phyloP scores from a whole-genome alignment of 1,140 invertebrate genomes.

The Leptonema lineaticorne region DNA sequence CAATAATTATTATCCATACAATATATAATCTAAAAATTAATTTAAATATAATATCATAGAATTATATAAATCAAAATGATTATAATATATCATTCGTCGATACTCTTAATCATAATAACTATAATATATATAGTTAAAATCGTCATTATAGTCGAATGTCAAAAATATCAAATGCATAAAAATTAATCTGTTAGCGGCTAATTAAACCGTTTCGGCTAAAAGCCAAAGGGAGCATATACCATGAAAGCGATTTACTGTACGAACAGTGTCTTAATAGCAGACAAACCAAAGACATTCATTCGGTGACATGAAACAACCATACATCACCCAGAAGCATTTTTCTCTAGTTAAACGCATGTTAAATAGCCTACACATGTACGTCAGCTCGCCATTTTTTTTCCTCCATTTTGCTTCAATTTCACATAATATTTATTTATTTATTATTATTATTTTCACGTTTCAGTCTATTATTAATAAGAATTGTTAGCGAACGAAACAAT shows the following conservation, averaged over 20 bases:
- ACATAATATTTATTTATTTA: conserved; percentile 6
- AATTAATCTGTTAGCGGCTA: too few species aligned
- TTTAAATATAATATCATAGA: neutral
- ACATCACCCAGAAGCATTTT: conserved; percentile 35
- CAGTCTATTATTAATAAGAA: too few species aligned
- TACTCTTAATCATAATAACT: neutral
- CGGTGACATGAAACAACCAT: conserved; percentile 32
- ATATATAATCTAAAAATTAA: neutral
- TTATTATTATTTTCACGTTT: too few species aligned
- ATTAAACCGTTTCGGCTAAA: too few species aligned
- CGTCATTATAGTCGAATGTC: too few species aligned
- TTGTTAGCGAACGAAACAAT: too few species aligned
- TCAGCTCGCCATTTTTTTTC: too few species aligned
- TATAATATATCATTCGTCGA: neutral
- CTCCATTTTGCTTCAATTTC: too few species aligned
- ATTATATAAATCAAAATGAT: neutral
- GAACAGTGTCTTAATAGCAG: conserved; percentile 28
- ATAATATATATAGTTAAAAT: too few species aligned
- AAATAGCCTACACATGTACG: conserved; percentile 27
- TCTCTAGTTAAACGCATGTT: conserved; percentile 35
- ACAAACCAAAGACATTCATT: conserved; percentile 35
- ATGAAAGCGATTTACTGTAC: neutral
- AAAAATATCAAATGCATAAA: too few species aligned
- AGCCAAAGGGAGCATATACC: neutral
- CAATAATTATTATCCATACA: neutral